These are phyloP conservation scores for Oreochromis grahami DNA, from an alignment of 2,797 vertebrate genomes.

Conservation along the genomic window DNA sequence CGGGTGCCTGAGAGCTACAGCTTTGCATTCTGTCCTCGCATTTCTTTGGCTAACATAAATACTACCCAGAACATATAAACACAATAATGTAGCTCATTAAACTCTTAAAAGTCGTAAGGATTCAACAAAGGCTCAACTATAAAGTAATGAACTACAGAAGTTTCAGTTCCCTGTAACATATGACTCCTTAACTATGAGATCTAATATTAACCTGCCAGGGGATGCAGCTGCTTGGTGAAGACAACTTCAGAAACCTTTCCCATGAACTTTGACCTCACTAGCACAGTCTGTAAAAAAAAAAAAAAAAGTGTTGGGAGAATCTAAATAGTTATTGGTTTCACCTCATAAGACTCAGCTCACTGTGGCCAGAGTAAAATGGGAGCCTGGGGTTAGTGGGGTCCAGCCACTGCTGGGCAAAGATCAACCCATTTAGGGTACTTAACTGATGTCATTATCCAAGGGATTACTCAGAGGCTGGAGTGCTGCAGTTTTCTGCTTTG, in stretches of 20 bases:
- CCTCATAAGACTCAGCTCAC: not conserved
- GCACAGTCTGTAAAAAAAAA: constrained; percentile 3
- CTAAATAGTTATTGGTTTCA: constrained; percentile 10
- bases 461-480: not conserved
- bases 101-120: not conserved
- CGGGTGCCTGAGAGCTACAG: not conserved
- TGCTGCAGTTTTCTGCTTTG: not conserved
- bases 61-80: not conserved
- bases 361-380: not conserved
- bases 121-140: not conserved
- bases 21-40: not conserved
- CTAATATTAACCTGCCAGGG: not conserved
- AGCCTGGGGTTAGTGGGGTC: not conserved
- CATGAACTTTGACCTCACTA: constrained; percentile 43
- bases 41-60: not conserved
- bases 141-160: not conserved
- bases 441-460: not conserved
- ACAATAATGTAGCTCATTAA: not conserved
- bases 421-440: not conserved
- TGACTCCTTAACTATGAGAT: not conserved
- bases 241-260: constrained; percentile 23
- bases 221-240: not conserved
- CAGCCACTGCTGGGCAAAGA: not conserved
- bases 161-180: not conserved
- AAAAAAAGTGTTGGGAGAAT: constrained; percentile 7